Evolutionary conservation across 2,888 invertebrate genomes (phyloP).

Genomic region (Trissonchulus sp.): DNA sequence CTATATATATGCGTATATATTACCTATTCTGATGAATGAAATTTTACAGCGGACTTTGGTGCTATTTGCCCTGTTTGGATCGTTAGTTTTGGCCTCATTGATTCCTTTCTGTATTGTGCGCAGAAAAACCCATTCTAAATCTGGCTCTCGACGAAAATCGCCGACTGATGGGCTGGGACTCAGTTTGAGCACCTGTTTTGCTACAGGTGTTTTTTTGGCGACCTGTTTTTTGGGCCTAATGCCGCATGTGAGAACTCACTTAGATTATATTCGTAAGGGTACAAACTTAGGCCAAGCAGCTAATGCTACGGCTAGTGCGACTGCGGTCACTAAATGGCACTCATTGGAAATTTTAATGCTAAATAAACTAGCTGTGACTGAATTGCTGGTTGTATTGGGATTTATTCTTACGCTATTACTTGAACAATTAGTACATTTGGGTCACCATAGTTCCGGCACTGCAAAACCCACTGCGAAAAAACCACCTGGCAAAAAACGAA

Average conservation of each 20-base stretch:
- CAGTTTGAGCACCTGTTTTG: constrained; percentile 55
- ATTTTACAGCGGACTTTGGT: not conserved
- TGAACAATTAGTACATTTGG: constrained; percentile 37
- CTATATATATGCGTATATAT: no score
- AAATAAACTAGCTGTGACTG: constrained; percentile 35
- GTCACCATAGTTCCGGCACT: not conserved
- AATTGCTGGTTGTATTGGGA: constrained; percentile 44
- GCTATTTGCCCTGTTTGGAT: not conserved
- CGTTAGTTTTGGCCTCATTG: not conserved
- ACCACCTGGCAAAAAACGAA: not conserved
- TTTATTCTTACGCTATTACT: constrained; percentile 45
- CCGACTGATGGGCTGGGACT: not conserved
- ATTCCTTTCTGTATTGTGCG: constrained; percentile 17
- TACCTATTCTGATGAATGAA: not conserved
- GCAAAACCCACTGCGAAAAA: no score
- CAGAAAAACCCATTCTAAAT: constrained; percentile 16
- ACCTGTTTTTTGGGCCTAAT: constrained; percentile 60
- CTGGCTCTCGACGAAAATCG: constrained; percentile 32
- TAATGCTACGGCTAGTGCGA: no score
- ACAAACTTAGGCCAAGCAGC: not conserved
- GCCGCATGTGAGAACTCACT: constrained; percentile 54
- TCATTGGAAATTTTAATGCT: not conserved
- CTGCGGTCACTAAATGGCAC: not conserved
- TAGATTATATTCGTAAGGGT: not conserved
- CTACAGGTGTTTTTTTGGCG: constrained; percentile 60